Conservation (phyloP, 2,888 invertebrate genomes). For the Dasypogon diadema region DNA sequence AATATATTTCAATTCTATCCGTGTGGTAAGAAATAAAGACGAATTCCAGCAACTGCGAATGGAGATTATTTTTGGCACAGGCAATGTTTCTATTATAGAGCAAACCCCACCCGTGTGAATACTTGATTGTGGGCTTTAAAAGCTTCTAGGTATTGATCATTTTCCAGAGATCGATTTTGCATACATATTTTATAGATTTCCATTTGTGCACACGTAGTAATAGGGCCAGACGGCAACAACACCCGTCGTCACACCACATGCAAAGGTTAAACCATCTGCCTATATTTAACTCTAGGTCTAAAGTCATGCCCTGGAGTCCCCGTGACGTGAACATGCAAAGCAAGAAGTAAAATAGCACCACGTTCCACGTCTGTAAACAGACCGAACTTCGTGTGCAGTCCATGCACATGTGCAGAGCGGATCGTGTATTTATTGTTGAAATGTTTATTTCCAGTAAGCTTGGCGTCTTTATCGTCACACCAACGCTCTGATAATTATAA, state of each 20-base stretch:
- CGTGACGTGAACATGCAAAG: neutral
- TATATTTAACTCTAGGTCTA: conserved; percentile 1
- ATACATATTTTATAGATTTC: too few relatives aligned
- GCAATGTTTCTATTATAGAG: neutral
- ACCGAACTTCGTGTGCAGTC: conserved; percentile 25
- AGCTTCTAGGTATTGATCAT: neutral
- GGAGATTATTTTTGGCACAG: conserved; percentile 23
- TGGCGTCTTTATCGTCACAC: too few relatives aligned
- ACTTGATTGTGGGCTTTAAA: neutral
- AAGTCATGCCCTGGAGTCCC: conserved; percentile 2
- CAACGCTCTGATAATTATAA: too few relatives aligned
- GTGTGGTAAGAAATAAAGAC: conserved; percentile 11
- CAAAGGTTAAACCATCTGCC: conserved; percentile 24
- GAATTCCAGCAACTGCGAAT: neutral
- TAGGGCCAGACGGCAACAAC: conserved; percentile 13
- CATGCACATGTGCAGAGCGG: neutral
- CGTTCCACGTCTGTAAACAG: conserved; percentile 10
- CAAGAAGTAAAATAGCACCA: conserved; percentile 4
- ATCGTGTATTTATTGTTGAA: too few relatives aligned
- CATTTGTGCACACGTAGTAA: neutral
- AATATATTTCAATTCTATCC: conserved; percentile 4
- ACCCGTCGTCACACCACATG: neutral
- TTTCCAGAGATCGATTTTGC: too few relatives aligned
- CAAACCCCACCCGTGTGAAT: neutral
- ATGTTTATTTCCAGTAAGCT: too few relatives aligned